Evolutionary conservation across 2,888 invertebrate genomes (phyloP), one percentile per base, ranked within the genome.

Genomic region (Parnassius smintheus): DNA sequence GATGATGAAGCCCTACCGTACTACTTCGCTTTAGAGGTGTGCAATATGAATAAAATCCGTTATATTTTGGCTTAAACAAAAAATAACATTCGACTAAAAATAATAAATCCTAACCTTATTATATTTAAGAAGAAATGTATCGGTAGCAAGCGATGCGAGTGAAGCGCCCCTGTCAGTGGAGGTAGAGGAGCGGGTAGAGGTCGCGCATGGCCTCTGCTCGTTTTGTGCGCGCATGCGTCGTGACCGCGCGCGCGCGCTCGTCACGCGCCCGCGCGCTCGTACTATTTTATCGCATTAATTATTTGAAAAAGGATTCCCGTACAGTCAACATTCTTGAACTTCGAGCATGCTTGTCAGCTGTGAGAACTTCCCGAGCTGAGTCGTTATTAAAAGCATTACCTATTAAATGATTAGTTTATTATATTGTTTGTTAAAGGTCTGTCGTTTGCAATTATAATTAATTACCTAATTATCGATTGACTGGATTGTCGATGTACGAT

Each of bases 231-330:
- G 85, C 83, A 81, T 85, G 86, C 89, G 88, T 90, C 91, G 90
- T 89, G 90, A 89, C 88, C 83, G 83, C 77, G 83, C 83, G 86
- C 88, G 85, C 85, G 85, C 88, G 82, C 83, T 79, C 88, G 89
- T 90, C 90, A 91, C 91, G 91, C 88, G 88, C 85, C 66, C 59
- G 82, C 83, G 80, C 81, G 71, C 78, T 78, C 84, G 86, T 88
- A 88, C 90, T 87, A 88, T 90, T 91, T 91, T 90, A 91, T 91
- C 90, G 89, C 88, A 91, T 91, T 91, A 89, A 91, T 91, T 91
- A 91, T 91, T 90, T 88, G 83, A 82, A 89, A 85, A 89, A 88
- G 86, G 86, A 85, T 87, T 87, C 88, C 82, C 83, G 82, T 80
- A 79, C 78, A 79, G 77, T 77, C 74, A 74, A 78, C 83, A 85